Evolutionary conservation across 2,888 invertebrate genomes (phyloP).

Genomic region (Chorisops tibialis): DNA sequence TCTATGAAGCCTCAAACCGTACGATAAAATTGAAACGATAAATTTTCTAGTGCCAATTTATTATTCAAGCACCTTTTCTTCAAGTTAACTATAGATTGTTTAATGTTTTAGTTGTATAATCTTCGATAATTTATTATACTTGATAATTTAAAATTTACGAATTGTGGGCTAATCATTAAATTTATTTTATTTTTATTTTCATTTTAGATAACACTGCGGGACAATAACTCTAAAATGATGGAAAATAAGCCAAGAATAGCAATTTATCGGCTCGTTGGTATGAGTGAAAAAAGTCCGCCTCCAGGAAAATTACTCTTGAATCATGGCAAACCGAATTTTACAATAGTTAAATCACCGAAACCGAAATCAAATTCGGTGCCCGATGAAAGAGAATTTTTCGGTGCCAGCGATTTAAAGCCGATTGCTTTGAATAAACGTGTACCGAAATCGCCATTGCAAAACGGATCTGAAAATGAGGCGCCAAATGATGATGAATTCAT

Average conservation of each 20-base stretch:
- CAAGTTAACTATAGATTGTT: too few relatives aligned
- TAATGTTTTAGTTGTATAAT: neutral
- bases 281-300: slow-evolving; percentile 38
- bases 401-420: slow-evolving; percentile 1
- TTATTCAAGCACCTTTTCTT: too few relatives aligned
- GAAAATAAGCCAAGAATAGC: slow-evolving; percentile 4
- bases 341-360: slow-evolving; percentile 39
- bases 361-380: neutral
- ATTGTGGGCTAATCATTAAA: neutral
- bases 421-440: neutral
- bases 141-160: neutral
- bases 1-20: too few relatives aligned
- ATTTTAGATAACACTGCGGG: neutral
- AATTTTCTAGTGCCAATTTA: too few relatives aligned
- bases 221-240: slow-evolving; percentile 1
- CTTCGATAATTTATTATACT: neutral
- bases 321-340: slow-evolving; percentile 51
- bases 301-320: slow-evolving; percentile 47
- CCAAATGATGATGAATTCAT: slow-evolving; percentile 4
- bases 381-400: slow-evolving; percentile 10
- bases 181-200: neutral
- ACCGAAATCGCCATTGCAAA: neutral
- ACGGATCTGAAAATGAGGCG: neutral
- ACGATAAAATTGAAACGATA: too few relatives aligned
- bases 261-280: neutral